Conservation (phyloP, 2,113 vertebrate genomes). For the Kobus ellipsiprymnus region DNA sequence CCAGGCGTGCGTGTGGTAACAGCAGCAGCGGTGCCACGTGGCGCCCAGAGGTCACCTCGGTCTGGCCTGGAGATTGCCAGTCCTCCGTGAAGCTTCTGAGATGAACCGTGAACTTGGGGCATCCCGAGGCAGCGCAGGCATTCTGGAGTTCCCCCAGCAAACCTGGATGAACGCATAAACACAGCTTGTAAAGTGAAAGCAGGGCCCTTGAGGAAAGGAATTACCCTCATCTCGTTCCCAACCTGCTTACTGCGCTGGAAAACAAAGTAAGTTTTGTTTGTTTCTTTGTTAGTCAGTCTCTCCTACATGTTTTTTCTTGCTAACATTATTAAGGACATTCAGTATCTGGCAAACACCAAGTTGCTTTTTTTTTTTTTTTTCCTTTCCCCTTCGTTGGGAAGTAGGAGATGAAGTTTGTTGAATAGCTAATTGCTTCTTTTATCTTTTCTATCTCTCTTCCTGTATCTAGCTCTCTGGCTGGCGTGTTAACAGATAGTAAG, state of each 20-base stretch:
- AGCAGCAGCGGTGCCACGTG: slow-evolving; percentile 30
- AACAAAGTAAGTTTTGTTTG: slow-evolving; percentile 73
- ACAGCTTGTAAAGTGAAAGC: slow-evolving; percentile 75
- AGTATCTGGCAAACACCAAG: neutral
- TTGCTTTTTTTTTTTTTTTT: neutral
- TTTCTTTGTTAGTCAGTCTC: slow-evolving; percentile 56
- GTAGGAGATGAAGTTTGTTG: slow-evolving; percentile 24
- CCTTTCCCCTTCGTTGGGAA: neutral
- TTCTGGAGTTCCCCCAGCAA: slow-evolving; percentile 20
- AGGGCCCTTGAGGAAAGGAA: slow-evolving; percentile 61
- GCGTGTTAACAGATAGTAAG: slow-evolving; percentile 1
- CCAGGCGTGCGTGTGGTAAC: neutral
- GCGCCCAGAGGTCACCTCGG: slow-evolving; percentile 62
- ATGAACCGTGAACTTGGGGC: slow-evolving; percentile 62
- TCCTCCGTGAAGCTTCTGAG: neutral
- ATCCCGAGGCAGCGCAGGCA: slow-evolving; percentile 18
- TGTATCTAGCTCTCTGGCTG: neutral
- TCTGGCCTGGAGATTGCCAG: slow-evolving; percentile 47
- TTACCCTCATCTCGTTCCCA: slow-evolving; percentile 50
- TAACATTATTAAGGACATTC: neutral
- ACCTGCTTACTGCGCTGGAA: slow-evolving; percentile 64
- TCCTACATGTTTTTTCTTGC: slow-evolving; percentile 60
- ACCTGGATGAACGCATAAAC: slow-evolving; percentile 32
- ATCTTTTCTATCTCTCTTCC: neutral
- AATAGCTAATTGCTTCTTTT: slow-evolving; percentile 10